Evolutionary conservation across 2,888 invertebrate genomes (phyloP).

Genomic region (Agriotes lineatus): DNA sequence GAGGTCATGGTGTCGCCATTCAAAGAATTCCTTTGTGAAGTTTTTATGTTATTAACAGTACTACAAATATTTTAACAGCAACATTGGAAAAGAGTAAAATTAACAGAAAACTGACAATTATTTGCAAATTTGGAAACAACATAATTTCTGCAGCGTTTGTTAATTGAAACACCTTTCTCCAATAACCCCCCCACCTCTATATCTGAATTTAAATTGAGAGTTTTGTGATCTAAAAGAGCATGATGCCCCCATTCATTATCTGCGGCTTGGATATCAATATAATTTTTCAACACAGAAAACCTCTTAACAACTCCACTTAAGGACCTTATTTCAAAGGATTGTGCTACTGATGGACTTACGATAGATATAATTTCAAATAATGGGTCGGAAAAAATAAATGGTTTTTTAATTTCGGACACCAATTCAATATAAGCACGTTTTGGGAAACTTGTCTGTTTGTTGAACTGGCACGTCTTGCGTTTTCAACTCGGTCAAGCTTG

Average conservation of each 20-base stretch:
- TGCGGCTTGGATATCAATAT: conserved; percentile 31
- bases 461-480: background rate
- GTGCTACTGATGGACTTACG: conserved; percentile 40
- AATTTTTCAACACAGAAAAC: conserved; percentile 43
- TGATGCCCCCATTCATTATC: conserved; percentile 47
- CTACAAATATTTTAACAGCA: no score
- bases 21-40: no score
- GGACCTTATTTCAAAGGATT: conserved; percentile 41
- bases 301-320: conserved; percentile 35
- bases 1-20: no score
- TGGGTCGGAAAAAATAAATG: conserved; percentile 44
- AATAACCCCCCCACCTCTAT: no score
- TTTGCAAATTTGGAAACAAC: conserved; percentile 3
- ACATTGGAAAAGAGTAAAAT: conserved; percentile 9
- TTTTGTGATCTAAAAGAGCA: conserved; percentile 34
- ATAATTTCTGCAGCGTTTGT: background rate
- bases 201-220: no score
- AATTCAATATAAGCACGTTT: conserved; percentile 17
- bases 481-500: no score
- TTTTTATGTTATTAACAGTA: no score
- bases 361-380: conserved; percentile 46
- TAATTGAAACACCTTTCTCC: no score
- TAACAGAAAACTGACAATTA: background rate
- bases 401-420: conserved; percentile 28
- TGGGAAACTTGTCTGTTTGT: background rate